A percentile compares a stretch with the other conserved stretches of the same genome.
phyloP scores from a whole-genome alignment of 1,140 invertebrate species.

The Cotesia chilonis region DNA sequence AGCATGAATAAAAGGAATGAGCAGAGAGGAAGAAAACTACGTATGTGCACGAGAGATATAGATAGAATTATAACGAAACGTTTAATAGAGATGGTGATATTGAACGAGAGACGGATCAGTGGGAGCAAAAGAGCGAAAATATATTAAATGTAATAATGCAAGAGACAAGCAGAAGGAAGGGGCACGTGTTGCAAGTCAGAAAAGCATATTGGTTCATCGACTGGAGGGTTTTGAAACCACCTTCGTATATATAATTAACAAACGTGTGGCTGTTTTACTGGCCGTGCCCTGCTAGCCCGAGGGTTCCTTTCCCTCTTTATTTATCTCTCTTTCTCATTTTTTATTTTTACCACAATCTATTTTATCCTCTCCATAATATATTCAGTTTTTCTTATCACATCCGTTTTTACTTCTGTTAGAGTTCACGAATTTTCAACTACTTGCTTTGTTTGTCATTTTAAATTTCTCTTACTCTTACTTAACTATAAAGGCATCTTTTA shows the following conservation, averaged over 20 bases:
- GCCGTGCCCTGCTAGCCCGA: slow-evolving; percentile 33
- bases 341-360: neutral
- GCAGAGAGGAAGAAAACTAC: slow-evolving; percentile 25
- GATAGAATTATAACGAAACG: neutral
- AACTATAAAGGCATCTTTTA: too few relatives aligned
- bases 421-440: neutral
- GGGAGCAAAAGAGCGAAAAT: slow-evolving; percentile 25
- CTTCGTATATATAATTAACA: slow-evolving; percentile 59
- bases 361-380: neutral
- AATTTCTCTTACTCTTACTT: too few relatives aligned
- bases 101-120: slow-evolving; percentile 9
- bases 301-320: slow-evolving; percentile 39
- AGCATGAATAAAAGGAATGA: slow-evolving; percentile 19
- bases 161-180: slow-evolving; percentile 30
- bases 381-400: neutral
- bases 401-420: neutral
- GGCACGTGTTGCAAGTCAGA: slow-evolving; percentile 58
- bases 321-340: slow-evolving; percentile 6
- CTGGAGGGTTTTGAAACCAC: slow-evolving; percentile 57
- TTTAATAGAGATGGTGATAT: slow-evolving; percentile 27
- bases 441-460: neutral
- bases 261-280: slow-evolving; percentile 49
- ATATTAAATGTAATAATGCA: slow-evolving; percentile 24
- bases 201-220: slow-evolving; percentile 64
- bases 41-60: slow-evolving; percentile 22